Evolutionary conservation across 2,888 invertebrate species (phyloP).

Genomic region (Trissolcus brochymenae): DNA sequence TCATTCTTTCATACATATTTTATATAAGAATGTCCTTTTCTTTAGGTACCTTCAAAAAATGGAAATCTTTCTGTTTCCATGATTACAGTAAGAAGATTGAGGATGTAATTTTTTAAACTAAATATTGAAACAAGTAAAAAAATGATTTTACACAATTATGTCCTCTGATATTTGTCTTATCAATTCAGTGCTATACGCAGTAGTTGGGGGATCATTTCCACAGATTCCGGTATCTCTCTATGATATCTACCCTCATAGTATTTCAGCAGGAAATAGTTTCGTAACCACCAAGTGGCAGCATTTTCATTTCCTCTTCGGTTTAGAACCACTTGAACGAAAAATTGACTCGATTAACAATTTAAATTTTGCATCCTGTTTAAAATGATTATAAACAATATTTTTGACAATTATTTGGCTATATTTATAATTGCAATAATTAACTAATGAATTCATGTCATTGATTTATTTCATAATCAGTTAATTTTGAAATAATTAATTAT

Average conservation of each 20-base stretch:
- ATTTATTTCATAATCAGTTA: too few relatives aligned
- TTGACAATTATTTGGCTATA: too few relatives aligned
- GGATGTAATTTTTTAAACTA: too few relatives aligned
- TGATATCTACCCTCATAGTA: constrained; percentile 45
- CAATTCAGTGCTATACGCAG: too few relatives aligned
- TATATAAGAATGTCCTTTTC: too few relatives aligned
- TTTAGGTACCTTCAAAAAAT: too few relatives aligned
- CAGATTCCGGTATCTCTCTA: constrained; percentile 48
- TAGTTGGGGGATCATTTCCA: constrained; percentile 21
- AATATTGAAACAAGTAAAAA: not conserved
- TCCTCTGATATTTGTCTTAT: not conserved
- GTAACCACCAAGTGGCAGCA: constrained; percentile 40
- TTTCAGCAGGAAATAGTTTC: constrained; percentile 51
- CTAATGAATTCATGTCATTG: too few relatives aligned
- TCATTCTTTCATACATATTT: too few relatives aligned
- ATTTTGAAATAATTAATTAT: too few relatives aligned
- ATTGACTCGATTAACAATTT: not conserved
- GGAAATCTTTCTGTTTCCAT: not conserved
- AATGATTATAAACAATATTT: too few relatives aligned
- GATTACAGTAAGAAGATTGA: too few relatives aligned
- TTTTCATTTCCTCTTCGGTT: constrained; percentile 52
- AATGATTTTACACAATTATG: not conserved
- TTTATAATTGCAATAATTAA: too few relatives aligned
- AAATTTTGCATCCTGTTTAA: not conserved
- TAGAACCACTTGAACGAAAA: constrained; percentile 18